Percentiles rank a stretch among this genome's conserved stretches.
phyloP scores from a whole-genome alignment of 2,888 invertebrate species.

The Beris morrisii region DNA sequence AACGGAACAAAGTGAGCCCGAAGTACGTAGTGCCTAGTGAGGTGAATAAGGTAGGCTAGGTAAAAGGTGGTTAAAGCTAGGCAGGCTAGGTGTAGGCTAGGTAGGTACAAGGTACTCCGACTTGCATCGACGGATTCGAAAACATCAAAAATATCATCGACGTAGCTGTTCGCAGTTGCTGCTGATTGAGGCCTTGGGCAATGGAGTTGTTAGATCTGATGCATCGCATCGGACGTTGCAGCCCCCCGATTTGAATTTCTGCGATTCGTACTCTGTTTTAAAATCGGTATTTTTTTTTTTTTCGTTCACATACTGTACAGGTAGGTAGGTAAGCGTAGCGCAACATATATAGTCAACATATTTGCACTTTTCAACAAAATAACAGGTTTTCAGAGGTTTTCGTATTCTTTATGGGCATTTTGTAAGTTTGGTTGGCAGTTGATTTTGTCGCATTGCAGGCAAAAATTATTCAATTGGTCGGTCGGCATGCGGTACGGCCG shows the following conservation, averaged over 20 bases:
- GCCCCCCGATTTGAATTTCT: conserved; percentile 32
- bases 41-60: not conserved
- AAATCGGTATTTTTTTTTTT: conserved; percentile 1
- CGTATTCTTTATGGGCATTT: not conserved
- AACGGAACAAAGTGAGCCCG: too few relatives aligned
- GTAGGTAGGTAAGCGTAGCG: too few relatives aligned
- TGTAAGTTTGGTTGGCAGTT: too few relatives aligned
- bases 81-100: conserved; percentile 26
- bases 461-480: too few relatives aligned
- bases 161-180: conserved; percentile 5
- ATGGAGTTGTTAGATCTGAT: conserved; percentile 31
- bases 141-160: conserved; percentile 6
- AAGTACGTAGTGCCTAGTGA: too few relatives aligned
- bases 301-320: not conserved
- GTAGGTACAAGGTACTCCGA: too few relatives aligned
- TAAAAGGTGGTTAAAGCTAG: conserved; percentile 13
- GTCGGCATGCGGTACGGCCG: too few relatives aligned
- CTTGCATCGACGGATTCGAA: too few relatives aligned
- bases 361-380: conserved; percentile 34
- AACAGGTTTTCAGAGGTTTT: conserved; percentile 24
- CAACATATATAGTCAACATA: not conserved
- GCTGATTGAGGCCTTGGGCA: conserved; percentile 33
- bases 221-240: conserved; percentile 20
- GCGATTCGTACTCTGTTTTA: conserved; percentile 29
- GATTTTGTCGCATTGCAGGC: too few relatives aligned